Evolutionary conservation across 2,888 invertebrate species (phyloP), one percentile per base, ranked within the genome.

Genomic region (Nomada fucata): DNA sequence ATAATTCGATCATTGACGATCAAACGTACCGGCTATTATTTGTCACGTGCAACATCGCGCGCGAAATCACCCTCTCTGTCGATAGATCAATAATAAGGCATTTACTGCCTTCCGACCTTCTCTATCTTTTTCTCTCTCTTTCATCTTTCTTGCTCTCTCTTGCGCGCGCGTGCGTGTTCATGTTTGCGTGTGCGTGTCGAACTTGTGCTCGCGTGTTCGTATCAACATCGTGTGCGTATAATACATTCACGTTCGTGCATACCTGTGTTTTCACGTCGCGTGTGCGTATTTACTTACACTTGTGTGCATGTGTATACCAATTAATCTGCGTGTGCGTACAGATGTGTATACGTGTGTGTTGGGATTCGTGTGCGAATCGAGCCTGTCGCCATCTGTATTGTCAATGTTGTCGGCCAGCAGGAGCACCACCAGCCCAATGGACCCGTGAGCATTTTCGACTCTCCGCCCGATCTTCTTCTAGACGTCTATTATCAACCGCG

Each of bases 381-480:
- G 82, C 85, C 89, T 91, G 90, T 88, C 96, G 96, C 96, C 96
- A 96, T 95, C 96, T 97, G 95, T 95, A 96, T 96, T 96, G 96
- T 96, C 96, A 96, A 96, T 96, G 95, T 96, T 95, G 95, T 95
- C 95, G 95, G 95, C 95, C 81, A 88, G 87, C 86, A 89, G 89
- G 86, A 88, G 86, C 88, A 89, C 82, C 89, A 90, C 86, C 90
- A 91, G 91, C 91, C 92, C 92, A 93, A 93, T 93, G 93, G 93
- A 93, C 92, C 92, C 92, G 92, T 93, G 92, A 93, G 93, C 92
- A 92, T 92, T 92, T 91, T 92, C 86, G 79, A 83, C 78, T 74
- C 82, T 81, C 83, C 83, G 79, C 89, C 83, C 82, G 82, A 80
- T 82, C 68, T 72, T 76, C 82, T 76, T 76, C 72, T 69, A 82